These are phyloP conservation scores for Tyrophagus putrescentiae DNA, from an alignment of 1,140 invertebrate species.

Conservation along the genomic window DNA sequence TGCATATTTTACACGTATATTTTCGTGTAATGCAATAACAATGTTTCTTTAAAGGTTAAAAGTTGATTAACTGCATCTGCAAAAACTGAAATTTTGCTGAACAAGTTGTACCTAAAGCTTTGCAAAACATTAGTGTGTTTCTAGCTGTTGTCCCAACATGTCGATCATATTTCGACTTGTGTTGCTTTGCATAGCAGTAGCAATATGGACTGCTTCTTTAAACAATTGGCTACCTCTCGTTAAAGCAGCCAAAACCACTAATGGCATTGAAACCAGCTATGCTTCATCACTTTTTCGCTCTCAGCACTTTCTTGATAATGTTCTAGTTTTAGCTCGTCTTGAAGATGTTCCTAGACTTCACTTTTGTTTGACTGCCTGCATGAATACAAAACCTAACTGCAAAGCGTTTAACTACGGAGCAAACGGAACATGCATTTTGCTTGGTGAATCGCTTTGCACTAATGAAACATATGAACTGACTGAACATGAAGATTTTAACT, in stretches of 20 bases:
- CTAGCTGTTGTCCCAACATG: no score
- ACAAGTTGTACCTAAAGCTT: no score
- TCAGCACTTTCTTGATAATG: background rate
- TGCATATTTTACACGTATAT: no score
- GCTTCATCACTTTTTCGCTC: constrained; percentile 7
- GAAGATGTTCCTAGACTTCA: background rate
- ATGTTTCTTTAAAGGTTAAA: no score
- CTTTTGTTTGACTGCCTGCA: background rate
- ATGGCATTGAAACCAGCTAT: background rate
- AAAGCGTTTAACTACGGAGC: constrained; percentile 7
- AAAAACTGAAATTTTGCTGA: no score
- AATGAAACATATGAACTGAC: constrained; percentile 14
- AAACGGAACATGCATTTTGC: constrained; percentile 6
- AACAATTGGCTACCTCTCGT: background rate
- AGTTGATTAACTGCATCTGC: no score
- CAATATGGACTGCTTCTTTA: background rate
- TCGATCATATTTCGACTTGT: no score
- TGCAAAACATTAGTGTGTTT: no score
- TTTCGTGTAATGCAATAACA: no score
- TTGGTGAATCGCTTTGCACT: constrained; percentile 3
- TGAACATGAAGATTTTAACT: background rate
- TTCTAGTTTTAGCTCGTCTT: background rate
- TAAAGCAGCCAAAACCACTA: background rate
- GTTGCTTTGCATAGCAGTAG: no score
- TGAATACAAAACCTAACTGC: background rate